Percentiles rank a stretch among this genome's conserved stretches.
These are phyloP conservation scores for Greenwoodochromis staneri DNA, from an alignment of 2,113 vertebrate species.

Conservation along the genomic window DNA sequence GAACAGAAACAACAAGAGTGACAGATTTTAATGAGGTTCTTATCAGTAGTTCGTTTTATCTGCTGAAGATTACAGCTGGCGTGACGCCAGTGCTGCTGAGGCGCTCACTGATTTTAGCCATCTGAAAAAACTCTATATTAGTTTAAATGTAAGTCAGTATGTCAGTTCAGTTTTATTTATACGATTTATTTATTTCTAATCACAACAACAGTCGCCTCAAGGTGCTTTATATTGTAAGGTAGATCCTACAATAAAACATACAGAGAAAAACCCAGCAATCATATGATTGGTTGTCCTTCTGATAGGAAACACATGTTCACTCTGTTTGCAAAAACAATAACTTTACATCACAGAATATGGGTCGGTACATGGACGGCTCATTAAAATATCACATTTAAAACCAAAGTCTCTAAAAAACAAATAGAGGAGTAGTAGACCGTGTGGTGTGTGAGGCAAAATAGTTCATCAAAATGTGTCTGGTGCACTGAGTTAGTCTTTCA, in stretches of 20 bases:
- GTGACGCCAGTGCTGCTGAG: background rate
- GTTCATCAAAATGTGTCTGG: background rate
- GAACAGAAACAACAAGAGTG: too few species aligned
- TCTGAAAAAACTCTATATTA: background rate
- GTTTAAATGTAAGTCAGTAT: accelerated
- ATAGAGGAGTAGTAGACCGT: background rate
- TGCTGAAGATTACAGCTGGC: background rate
- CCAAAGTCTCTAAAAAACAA: background rate
- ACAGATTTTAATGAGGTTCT: background rate
- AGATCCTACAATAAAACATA: background rate
- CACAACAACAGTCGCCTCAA: background rate
- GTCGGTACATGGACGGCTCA: background rate
- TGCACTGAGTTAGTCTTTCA: background rate
- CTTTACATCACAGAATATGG: background rate
- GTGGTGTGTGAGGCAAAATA: background rate
- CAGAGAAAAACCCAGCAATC: accelerated
- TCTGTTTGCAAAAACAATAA: background rate
- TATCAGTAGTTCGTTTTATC: accelerated
- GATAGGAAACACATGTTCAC: background rate
- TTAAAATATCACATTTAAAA: background rate
- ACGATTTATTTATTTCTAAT: background rate
- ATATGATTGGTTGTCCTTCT: background rate
- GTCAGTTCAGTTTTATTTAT: background rate
- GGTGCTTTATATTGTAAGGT: background rate
- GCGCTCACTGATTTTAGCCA: background rate